Conservation (phyloP, 1,140 invertebrate species). For the Idris sp. region DNA sequence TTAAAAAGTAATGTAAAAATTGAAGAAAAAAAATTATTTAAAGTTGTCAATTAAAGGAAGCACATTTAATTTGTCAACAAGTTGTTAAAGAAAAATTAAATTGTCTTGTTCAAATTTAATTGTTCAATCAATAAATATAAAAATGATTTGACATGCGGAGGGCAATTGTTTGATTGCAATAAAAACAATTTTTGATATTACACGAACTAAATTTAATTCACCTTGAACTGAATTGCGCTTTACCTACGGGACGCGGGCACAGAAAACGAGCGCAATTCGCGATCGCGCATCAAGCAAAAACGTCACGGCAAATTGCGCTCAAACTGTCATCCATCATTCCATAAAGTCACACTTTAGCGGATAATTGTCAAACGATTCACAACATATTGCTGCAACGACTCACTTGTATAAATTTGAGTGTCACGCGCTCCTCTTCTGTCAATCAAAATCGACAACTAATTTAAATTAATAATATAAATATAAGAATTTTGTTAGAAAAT, state of each 20-base stretch:
- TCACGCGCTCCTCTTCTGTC: slow-evolving; percentile 29
- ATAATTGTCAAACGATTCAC: slow-evolving; percentile 24
- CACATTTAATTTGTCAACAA: too few species aligned
- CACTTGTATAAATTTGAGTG: slow-evolving; percentile 23
- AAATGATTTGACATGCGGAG: too few species aligned
- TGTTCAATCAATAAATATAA: too few species aligned
- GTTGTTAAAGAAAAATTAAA: too few species aligned
- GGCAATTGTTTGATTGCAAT: too few species aligned
- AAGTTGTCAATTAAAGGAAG: too few species aligned
- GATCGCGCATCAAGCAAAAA: slow-evolving; percentile 12
- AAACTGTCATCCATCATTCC: slow-evolving; percentile 24
- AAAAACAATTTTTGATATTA: too few species aligned
- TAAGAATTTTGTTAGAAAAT: too few species aligned
- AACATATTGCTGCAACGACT: slow-evolving; percentile 33
- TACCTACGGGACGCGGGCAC: slow-evolving; percentile 40
- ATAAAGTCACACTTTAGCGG: slow-evolving; percentile 23
- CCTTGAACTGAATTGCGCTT: slow-evolving; percentile 60
- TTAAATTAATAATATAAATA: too few species aligned
- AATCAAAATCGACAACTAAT: slow-evolving; percentile 7
- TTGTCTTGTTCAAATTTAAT: too few species aligned
- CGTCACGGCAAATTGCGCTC: slow-evolving; percentile 22
- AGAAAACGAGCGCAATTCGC: slow-evolving; percentile 24
- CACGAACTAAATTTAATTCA: slow-evolving; percentile 52
- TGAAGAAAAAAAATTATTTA: too few species aligned
- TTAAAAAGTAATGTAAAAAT: too few species aligned